A percentile compares a stretch with the other conserved stretches of the same genome.
These are phyloP conservation scores for Sesamia inferens DNA, from an alignment of 2,888 invertebrate species.

Conservation along the genomic window DNA sequence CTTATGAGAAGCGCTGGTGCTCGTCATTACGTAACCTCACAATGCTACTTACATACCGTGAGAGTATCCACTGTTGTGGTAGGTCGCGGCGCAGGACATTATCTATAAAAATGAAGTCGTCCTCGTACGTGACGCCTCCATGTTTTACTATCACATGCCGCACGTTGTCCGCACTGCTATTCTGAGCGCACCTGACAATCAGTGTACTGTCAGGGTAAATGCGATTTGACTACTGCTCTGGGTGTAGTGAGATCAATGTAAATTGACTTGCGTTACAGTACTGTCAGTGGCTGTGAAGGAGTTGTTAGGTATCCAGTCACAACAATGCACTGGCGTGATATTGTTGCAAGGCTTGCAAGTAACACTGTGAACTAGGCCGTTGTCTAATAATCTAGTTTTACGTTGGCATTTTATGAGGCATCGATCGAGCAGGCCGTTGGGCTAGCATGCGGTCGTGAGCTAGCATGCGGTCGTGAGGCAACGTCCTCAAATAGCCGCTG, in stretches of 20 bases:
- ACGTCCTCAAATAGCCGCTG: constrained; percentile 51
- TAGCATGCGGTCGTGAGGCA: constrained; percentile 48
- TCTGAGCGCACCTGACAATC: constrained; percentile 35
- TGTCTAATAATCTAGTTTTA: constrained; percentile 13
- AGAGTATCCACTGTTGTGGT: constrained; percentile 36
- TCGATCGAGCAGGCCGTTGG: constrained; percentile 31
- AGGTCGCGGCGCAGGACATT: constrained; percentile 49
- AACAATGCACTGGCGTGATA: constrained; percentile 2
- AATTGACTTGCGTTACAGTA: constrained; percentile 10
- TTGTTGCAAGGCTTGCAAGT: neutral
- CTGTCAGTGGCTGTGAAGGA: constrained; percentile 6
- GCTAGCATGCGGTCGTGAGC: constrained; percentile 51
- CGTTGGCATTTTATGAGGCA: constrained; percentile 18
- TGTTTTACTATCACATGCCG: constrained; percentile 26
- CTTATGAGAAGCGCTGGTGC: constrained; percentile 28
- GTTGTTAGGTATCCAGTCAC: neutral
- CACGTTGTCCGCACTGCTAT: constrained; percentile 11
- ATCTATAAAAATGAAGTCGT: constrained; percentile 40
- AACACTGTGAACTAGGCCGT: neutral
- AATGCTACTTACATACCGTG: constrained; percentile 35
- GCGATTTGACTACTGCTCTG: constrained; percentile 6
- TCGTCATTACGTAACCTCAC: constrained; percentile 20
- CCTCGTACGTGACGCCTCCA: constrained; percentile 26
- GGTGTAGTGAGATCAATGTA: constrained; percentile 3
- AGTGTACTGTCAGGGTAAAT: constrained; percentile 23